Conservation (phyloP, 2,797 vertebrate species). For the Sebastes dallii region DNA sequence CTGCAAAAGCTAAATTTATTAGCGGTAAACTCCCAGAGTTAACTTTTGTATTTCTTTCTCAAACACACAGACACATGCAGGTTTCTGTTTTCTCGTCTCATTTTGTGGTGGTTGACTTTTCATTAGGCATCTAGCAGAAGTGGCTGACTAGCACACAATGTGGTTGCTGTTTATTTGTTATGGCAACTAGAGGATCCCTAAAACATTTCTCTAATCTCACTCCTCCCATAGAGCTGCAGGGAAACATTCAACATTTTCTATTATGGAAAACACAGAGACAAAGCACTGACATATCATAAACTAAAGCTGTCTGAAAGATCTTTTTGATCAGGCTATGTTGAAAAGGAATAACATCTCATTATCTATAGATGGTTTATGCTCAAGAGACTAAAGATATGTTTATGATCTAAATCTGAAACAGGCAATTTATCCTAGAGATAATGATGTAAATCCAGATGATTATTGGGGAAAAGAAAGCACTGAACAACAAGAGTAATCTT, state of each 20-base stretch:
- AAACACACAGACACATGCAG: not conserved
- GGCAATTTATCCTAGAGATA: not conserved
- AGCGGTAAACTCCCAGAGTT: not conserved
- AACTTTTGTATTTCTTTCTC: not conserved
- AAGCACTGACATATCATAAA: not conserved
- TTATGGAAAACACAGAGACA: not conserved
- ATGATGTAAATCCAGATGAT: not conserved
- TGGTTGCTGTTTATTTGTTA: constrained; percentile 51
- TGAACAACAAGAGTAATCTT: not conserved
- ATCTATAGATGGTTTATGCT: not conserved
- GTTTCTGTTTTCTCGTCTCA: not conserved
- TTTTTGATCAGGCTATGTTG: not conserved
- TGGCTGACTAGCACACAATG: not conserved
- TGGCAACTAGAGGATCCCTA: constrained; percentile 34
- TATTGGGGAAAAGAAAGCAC: not conserved
- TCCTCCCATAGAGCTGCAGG: not conserved
- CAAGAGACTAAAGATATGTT: not conserved
- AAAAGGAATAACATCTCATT: not conserved
- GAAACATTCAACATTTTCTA: not conserved
- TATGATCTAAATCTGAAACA: not conserved
- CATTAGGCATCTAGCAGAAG: not conserved
- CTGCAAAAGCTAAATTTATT: constrained; percentile 1
- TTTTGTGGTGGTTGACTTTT: not conserved
- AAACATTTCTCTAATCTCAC: constrained; percentile 5
- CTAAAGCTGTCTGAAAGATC: not conserved